phyloP scores from a whole-genome alignment of 2,797 vertebrate genomes.

The Sparus aurata region DNA sequence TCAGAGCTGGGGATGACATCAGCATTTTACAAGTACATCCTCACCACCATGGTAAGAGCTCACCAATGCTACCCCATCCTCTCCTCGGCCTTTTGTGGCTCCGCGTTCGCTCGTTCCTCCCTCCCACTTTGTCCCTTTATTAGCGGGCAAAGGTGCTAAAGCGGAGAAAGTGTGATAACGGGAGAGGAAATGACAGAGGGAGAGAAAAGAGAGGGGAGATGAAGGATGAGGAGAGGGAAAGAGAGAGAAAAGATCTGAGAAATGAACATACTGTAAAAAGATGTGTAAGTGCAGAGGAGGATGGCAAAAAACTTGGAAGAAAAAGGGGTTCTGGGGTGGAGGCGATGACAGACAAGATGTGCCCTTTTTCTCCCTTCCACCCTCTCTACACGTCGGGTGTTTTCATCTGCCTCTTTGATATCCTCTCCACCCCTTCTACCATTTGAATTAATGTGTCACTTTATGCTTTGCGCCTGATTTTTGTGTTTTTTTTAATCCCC shows the following conservation, averaged over 20 bases:
- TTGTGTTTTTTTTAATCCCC: conserved; percentile 34
- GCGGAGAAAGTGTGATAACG: conserved; percentile 48
- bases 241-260: conserved; percentile 38
- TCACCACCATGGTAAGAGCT: conserved; percentile 92
- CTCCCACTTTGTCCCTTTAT: conserved; percentile 37
- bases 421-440: conserved; percentile 51
- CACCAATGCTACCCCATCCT: conserved; percentile 22
- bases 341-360: conserved; percentile 64
- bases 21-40: conserved; percentile 94
- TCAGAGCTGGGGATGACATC: conserved; percentile 94
- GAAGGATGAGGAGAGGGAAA: conserved; percentile 36
- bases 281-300: conserved; percentile 51
- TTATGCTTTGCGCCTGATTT: conserved; percentile 51
- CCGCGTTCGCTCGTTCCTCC: conserved; percentile 34
- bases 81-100: not conserved
- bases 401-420: conserved; percentile 75
- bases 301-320: conserved; percentile 21
- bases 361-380: conserved; percentile 58
- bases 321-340: conserved; percentile 64
- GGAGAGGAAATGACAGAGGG: conserved; percentile 49
- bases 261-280: conserved; percentile 57
- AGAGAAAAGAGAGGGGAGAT: conserved; percentile 38
- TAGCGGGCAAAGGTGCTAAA: conserved; percentile 51
- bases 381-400: conserved; percentile 48
- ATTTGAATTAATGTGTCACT: conserved; percentile 76